Evolutionary conservation across 2,113 vertebrate genomes (phyloP).

Genomic region (Cephalopholis sonnerati): DNA sequence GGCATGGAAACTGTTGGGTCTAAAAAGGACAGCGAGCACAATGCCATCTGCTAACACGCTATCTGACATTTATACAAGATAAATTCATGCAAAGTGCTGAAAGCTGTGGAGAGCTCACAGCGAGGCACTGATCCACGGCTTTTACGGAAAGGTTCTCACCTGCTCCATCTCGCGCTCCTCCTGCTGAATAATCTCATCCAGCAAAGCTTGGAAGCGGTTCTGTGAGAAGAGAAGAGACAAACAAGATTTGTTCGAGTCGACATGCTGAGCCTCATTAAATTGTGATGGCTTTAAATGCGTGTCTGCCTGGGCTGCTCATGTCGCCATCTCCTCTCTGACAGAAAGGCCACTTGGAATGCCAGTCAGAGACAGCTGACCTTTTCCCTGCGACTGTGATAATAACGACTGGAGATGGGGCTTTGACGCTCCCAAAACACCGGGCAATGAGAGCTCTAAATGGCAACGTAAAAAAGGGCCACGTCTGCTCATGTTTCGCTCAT

Average conservation of each 20-base stretch:
- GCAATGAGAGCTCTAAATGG: slow-evolving; percentile 64
- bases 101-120: slow-evolving; percentile 31
- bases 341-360: slow-evolving; percentile 75
- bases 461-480: slow-evolving; percentile 51
- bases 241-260: slow-evolving; percentile 58
- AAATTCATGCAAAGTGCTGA: slow-evolving; percentile 47
- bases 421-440: slow-evolving; percentile 51
- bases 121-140: slow-evolving; percentile 9
- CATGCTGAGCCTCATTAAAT: slow-evolving; percentile 66
- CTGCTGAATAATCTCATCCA: slow-evolving; percentile 96
- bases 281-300: slow-evolving; percentile 65
- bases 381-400: slow-evolving; percentile 72
- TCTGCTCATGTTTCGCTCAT: slow-evolving; percentile 62
- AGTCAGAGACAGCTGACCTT: slow-evolving; percentile 81
- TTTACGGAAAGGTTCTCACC: slow-evolving; percentile 80
- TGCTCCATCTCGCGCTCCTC: slow-evolving; percentile 97
- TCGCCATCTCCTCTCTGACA: slow-evolving; percentile 68
- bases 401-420: slow-evolving; percentile 68
- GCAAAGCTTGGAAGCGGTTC: slow-evolving; percentile 94
- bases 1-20: slow-evolving; percentile 18
- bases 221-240: slow-evolving; percentile 73
- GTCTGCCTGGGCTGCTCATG: slow-evolving; percentile 54
- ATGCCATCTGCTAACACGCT: slow-evolving; percentile 3
- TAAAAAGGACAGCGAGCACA: neutral
- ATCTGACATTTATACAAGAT: slow-evolving; percentile 31